Base-by-base conservation (phyloP, 2,797 vertebrate genomes). In the Smutsia temminckii region DNA sequence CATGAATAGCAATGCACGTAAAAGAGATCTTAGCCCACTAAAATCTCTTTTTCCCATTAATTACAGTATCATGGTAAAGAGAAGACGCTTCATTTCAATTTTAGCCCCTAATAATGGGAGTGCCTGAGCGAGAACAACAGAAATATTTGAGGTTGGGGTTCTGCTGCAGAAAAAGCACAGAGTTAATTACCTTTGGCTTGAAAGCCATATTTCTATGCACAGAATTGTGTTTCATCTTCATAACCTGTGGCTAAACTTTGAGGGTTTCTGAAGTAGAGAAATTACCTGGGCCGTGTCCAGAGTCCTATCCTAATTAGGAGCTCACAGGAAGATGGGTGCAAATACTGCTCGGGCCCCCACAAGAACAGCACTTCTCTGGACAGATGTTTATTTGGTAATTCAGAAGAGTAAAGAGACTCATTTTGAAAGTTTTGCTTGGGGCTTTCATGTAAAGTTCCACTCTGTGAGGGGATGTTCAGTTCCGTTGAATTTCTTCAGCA, bases 401-500 rank as follows among this genome's bases (percentile, higher is more conserved):
- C 46, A 46, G 75, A 51, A 84, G 21, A 51, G 53, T 34, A 51
- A 84, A 93, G 18, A 64, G 55, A 89, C 17, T 72, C 71, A 66
- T 89, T 90, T 53, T 95, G 89, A 84, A 80, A 23, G 68, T 72
- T 95, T 95, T 79, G 66, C 95, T 95, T 40, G 55, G 85, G 93
- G 27, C 66, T 87, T 4, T 93, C 66, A 63, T 55, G 59, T 75
- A 59, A 89, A 85, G 27, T 80, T 69, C 51, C 17, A 71, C n/a
- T 89, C 57, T 95, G 51, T 51, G 95, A 89, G 94, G 61, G 21
- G 29, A 29, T 51, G 6, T 59, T 94, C 4, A 53, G 83, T 97
- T 96, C 80, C 51, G 29, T 8, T 93, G 89, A 96, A 87, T 97
- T 92, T 97, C 92, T 89, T 97, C 95, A 90, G 71, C 46, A 40